Conservation (phyloP, 2,888 invertebrate genomes). For the Piscicola geometra region DNA sequence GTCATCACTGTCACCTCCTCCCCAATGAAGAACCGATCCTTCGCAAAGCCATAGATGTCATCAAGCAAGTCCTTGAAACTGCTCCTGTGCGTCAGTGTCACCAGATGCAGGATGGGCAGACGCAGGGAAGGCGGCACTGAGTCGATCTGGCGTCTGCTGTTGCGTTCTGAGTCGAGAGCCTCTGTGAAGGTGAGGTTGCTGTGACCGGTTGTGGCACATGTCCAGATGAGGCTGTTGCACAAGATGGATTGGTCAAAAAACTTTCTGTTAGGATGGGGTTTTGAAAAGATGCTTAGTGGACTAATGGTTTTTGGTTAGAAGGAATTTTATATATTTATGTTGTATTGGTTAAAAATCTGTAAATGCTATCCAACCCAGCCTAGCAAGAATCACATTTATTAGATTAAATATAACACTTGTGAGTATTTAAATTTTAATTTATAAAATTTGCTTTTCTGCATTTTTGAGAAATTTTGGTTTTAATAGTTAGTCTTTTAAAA, state of each 20-base stretch:
- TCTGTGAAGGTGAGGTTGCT: constrained; percentile 88
- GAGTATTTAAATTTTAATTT: no score
- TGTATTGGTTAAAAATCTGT: no score
- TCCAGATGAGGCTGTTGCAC: constrained; percentile 95
- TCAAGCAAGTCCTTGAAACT: constrained; percentile 80
- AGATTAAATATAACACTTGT: no score
- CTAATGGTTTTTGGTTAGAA: no score
- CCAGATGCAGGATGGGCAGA: constrained; percentile 76
- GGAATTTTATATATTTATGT: no score
- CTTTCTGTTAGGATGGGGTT: constrained; percentile 65
- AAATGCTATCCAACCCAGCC: no score
- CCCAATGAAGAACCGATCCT: constrained; percentile 82
- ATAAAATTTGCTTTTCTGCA: no score
- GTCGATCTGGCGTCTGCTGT: constrained; percentile 72
- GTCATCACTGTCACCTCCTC: constrained; percentile 69
- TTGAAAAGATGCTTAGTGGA: no score
- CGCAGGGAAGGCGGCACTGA: constrained; percentile 62
- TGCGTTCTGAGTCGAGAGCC: constrained; percentile 81
- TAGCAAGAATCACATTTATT: no score
- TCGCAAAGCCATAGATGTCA: constrained; percentile 78
- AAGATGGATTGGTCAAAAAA: constrained; percentile 91
- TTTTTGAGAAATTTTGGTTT: no score
- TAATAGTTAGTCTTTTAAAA: not conserved
- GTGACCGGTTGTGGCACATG: constrained; percentile 86
- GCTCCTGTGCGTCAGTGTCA: constrained; percentile 73